phyloP scores from a whole-genome alignment of 2,888 invertebrate species.

The Melinaea menophilus region DNA sequence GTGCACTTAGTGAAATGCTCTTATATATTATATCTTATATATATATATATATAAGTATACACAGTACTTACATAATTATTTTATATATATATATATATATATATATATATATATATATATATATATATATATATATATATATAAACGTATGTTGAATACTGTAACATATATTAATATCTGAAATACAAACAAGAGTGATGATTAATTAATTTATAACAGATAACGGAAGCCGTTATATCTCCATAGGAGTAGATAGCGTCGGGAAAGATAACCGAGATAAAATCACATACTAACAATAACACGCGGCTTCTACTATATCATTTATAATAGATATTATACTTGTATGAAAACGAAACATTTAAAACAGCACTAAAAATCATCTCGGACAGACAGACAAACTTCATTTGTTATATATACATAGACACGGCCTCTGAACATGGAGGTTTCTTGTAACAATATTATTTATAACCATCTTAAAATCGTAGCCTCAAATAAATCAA shows the following conservation, averaged over 20 bases:
- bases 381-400: too few relatives aligned
- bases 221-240: conserved; percentile 23
- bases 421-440: conserved; percentile 24
- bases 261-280: conserved; percentile 51
- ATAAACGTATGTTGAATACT: not conserved
- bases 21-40: too few relatives aligned
- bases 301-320: not conserved
- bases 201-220: conserved; percentile 5
- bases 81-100: too few relatives aligned
- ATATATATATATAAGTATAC: too few relatives aligned
- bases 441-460: conserved; percentile 30
- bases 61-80: too few relatives aligned
- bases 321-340: too few relatives aligned
- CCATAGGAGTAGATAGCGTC: conserved; percentile 56
- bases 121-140: not conserved
- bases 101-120: too few relatives aligned
- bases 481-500: conserved; percentile 14
- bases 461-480: conserved; percentile 25
- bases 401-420: conserved; percentile 28
- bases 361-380: too few relatives aligned
- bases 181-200: conserved; percentile 3
- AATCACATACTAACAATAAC: conserved; percentile 50
- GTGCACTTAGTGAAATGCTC: too few relatives aligned
- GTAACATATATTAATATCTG: not conserved
- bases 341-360: too few relatives aligned